Base-by-base conservation (phyloP, 1,140 invertebrate species). In the Oryzaephilus surinamensis region DNA sequence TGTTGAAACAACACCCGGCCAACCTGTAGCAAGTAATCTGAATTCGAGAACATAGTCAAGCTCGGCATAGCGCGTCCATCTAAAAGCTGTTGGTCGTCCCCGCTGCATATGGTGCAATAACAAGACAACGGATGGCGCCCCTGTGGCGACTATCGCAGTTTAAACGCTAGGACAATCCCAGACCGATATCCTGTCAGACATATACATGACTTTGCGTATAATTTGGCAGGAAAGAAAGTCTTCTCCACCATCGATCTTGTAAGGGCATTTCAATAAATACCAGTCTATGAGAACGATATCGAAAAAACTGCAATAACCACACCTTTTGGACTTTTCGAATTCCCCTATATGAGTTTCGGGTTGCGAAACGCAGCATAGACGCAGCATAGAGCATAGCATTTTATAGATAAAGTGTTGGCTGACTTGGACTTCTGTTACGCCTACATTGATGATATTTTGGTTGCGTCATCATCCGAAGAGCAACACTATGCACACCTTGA, bases 361-460 rank as follows among this genome's bases (percentile, higher is more conserved):
- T 32, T 64, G n/a, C 13, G 43, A 4, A 61, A 63, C 32, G 54
- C 56, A 7, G 53, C 51, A 1, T 54, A 63, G 43, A 59, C 57
- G 0, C 74, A 72, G 35, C 65, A n/a, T n/a, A n/a, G n/a, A n/a
- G n/a, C n/a, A n/a, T n/a, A 72, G 49, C 44, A 70, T 2, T 61
- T 67, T 14, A 24, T 20, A 7, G 32, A 42, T 10, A 16, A 35
- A 21, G 32, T 42, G 8, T 8, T 50, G 7, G 14, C 30, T 16
- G 56, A 23, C 7, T 43, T 59, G 8, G 50, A 57, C 30, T 57
- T 54, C 27, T 18, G 20, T 31, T 50, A 52, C 28, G 28, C 41
- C 20, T 62, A 58, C 30, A 50, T 63, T 1, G 59, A 65, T 26
- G 59, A 65, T 30, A 53, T 65, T 28, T 23, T 53, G 1, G 44